These are phyloP conservation scores for Oncorhynchus clarkii DNA, from an alignment of 2,113 vertebrate genomes.

Conservation along the genomic window DNA sequence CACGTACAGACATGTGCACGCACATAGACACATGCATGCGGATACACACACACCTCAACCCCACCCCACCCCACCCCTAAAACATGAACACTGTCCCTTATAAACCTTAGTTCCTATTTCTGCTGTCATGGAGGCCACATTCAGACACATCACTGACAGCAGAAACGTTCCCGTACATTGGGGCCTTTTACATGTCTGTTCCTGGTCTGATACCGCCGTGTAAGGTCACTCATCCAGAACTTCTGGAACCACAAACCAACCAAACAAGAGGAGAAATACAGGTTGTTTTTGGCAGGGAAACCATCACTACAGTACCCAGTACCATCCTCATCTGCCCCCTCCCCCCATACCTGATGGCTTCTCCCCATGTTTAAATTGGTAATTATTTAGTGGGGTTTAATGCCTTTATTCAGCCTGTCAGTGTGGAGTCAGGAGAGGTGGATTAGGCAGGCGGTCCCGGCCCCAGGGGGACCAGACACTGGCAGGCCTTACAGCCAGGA, in stretches of 20 bases:
- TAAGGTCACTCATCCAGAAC: constrained; percentile 75
- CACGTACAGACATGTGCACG: no score
- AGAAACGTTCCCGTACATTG: constrained; percentile 9
- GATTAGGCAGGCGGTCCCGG: constrained; percentile 69
- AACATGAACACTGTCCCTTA: constrained; percentile 20
- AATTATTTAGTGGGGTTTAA: constrained; percentile 80
- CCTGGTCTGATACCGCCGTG: constrained; percentile 65
- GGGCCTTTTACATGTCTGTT: constrained; percentile 61
- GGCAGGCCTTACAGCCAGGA: constrained; percentile 72
- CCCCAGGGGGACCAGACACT: constrained; percentile 80
- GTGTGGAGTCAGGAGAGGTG: constrained; percentile 77
- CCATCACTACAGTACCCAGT: constrained; percentile 35
- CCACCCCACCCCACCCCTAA: not conserved
- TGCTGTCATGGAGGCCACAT: constrained; percentile 5
- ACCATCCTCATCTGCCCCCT: constrained; percentile 19
- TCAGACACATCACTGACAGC: constrained; percentile 20
- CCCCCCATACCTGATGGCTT: constrained; percentile 72
- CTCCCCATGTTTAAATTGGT: constrained; percentile 79
- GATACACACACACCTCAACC: not conserved
- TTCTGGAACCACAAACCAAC: constrained; percentile 59
- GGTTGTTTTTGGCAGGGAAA: constrained; percentile 65
- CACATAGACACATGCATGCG: no score
- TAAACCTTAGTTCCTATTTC: constrained; percentile 49
- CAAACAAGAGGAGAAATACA: constrained; percentile 46
- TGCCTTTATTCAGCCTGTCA: constrained; percentile 84